Evolutionary conservation across 2,113 vertebrate genomes (phyloP).

Genomic region (Albula glossodonta): DNA sequence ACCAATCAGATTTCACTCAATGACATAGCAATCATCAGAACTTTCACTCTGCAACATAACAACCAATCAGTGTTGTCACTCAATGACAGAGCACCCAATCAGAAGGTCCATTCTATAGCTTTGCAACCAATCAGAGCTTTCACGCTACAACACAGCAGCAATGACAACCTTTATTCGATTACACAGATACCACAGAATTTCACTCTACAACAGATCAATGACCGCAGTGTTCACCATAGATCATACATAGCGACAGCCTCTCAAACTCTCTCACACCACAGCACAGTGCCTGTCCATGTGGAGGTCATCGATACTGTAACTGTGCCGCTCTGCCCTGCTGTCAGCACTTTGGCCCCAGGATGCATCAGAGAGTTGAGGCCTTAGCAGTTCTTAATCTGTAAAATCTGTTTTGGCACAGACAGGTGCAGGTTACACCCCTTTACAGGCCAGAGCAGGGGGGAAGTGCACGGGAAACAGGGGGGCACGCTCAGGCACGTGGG

Average conservation of each 20-base stretch:
- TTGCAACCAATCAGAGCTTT: background rate
- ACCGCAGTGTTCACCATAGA: background rate
- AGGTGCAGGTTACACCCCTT: too few relatives aligned
- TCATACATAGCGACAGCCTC: background rate
- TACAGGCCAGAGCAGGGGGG: background rate
- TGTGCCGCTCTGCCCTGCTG: too few relatives aligned
- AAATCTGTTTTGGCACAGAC: too few relatives aligned
- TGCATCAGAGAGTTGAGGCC: too few relatives aligned
- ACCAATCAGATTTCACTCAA: background rate
- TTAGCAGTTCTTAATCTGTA: too few relatives aligned
- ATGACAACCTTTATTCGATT: background rate
- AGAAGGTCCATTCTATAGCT: background rate
- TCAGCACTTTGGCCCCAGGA: too few relatives aligned
- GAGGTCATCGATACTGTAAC: too few relatives aligned
- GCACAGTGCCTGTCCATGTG: too few relatives aligned
- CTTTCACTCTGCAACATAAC: background rate
- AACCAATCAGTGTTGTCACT: too few relatives aligned
- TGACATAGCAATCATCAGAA: background rate
- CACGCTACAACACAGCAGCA: background rate
- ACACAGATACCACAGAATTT: background rate
- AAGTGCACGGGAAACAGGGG: background rate
- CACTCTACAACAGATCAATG: background rate
- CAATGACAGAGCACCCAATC: background rate
- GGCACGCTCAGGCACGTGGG: background rate
- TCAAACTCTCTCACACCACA: too few relatives aligned